phyloP scores from a whole-genome alignment of 2,113 vertebrate species.

The Rhinopomastus cyanomelas region DNA sequence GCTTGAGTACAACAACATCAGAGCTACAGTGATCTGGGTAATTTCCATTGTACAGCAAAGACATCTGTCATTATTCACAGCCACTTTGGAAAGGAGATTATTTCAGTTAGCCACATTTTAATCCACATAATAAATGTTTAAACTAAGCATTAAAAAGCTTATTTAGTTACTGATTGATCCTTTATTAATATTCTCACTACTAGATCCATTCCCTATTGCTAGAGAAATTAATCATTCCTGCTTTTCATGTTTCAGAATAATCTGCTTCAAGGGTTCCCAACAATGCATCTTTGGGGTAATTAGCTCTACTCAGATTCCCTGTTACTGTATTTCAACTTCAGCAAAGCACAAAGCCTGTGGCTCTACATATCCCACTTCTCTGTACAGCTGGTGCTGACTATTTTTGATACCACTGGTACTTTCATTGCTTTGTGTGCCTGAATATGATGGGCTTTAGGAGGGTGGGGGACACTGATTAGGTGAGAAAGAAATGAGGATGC shows the following conservation, averaged over 20 bases:
- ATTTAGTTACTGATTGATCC: slow-evolving; percentile 6
- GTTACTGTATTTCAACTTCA: not conserved
- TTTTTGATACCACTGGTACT: not conserved
- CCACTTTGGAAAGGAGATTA: slow-evolving; percentile 27
- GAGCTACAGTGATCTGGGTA: not conserved
- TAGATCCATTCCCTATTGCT: not conserved
- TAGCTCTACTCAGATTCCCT: not conserved
- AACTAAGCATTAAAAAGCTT: slow-evolving; percentile 25
- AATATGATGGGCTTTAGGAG: not conserved
- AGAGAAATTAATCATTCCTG: slow-evolving; percentile 6
- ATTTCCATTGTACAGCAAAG: not conserved
- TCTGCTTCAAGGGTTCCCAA: slow-evolving; percentile 1
- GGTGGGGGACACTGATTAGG: not conserved
- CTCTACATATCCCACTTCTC: not conserved
- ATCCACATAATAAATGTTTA: slow-evolving; percentile 30
- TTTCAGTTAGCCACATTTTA: slow-evolving; percentile 35
- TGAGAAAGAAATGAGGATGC: not conserved
- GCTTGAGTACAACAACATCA: not conserved
- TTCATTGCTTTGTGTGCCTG: not conserved
- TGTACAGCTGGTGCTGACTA: not conserved
- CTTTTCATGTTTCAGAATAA: slow-evolving; percentile 9
- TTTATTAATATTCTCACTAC: slow-evolving; percentile 26
- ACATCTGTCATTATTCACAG: slow-evolving; percentile 13
- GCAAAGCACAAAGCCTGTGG: not conserved
- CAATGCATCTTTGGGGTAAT: not conserved